Evolutionary conservation across 2,888 invertebrate species (phyloP).

Genomic region (Candidula unifasciata): DNA sequence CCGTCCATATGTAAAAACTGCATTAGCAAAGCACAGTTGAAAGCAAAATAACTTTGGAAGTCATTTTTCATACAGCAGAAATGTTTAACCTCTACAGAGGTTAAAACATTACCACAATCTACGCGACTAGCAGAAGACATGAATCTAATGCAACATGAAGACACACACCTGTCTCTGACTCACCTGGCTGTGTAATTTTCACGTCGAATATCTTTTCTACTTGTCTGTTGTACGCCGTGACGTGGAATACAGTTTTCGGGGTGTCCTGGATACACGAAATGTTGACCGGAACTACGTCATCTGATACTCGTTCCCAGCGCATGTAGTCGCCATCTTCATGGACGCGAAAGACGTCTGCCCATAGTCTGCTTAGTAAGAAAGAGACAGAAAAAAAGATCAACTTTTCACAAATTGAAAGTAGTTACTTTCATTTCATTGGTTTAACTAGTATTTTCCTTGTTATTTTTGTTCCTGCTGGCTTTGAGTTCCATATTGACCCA

Average conservation of each 20-base stretch:
- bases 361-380: slow-evolving; percentile 82
- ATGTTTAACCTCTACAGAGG: too few species aligned
- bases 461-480: too few species aligned
- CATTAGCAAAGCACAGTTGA: too few species aligned
- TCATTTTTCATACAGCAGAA: too few species aligned
- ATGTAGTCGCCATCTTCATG: slow-evolving; percentile 86
- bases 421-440: too few species aligned
- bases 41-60: too few species aligned
- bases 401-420: too few species aligned
- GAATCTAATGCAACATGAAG: neutral
- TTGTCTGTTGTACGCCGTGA: slow-evolving; percentile 98
- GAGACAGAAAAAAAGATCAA: too few species aligned
- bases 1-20: too few species aligned
- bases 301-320: slow-evolving; percentile 95
- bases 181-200: slow-evolving; percentile 96
- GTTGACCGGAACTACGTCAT: slow-evolving; percentile 98
- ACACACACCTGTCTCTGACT: slow-evolving; percentile 54
- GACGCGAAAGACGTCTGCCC: slow-evolving; percentile 99
- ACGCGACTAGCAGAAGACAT: neutral
- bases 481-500: too few species aligned
- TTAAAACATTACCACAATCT: too few species aligned
- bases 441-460: too few species aligned
- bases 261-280: slow-evolving; percentile 98
- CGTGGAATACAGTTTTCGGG: slow-evolving; percentile 97
- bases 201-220: slow-evolving; percentile 99